A percentile compares a stretch with the other conserved stretches of the same genome.
These are phyloP conservation scores for Philopotamus ludificatus DNA, from an alignment of 1,140 invertebrate genomes.

Conservation along the genomic window DNA sequence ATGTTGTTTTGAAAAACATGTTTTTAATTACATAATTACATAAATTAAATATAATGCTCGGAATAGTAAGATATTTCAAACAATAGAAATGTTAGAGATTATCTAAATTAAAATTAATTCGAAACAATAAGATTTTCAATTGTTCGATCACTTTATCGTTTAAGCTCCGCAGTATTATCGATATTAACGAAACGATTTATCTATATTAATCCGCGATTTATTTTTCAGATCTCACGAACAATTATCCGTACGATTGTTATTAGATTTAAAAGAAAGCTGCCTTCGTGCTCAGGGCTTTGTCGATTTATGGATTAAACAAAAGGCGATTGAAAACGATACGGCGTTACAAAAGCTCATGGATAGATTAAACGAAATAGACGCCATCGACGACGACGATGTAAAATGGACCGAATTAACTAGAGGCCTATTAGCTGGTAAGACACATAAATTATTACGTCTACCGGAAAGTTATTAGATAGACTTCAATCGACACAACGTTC, in stretches of 20 bases:
- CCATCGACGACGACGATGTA: constrained; percentile 52
- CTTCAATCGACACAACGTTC: too few relatives aligned
- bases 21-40: too few relatives aligned
- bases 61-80: too few relatives aligned
- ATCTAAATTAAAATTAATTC: too few relatives aligned
- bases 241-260: constrained; percentile 81
- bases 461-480: not conserved
- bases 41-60: too few relatives aligned
- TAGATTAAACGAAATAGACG: constrained; percentile 60
- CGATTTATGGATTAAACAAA: constrained; percentile 84
- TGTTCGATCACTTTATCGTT: too few relatives aligned
- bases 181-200: too few relatives aligned
- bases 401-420: constrained; percentile 62
- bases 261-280: constrained; percentile 91
- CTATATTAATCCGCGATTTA: too few relatives aligned
- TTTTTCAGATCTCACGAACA: constrained; percentile 78
- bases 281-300: constrained; percentile 88
- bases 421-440: constrained; percentile 64
- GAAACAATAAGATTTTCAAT: too few relatives aligned
- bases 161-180: too few relatives aligned
- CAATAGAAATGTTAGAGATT: too few relatives aligned
- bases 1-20: too few relatives aligned
- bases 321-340: constrained; percentile 60
- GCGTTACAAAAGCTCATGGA: constrained; percentile 56
- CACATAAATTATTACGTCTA: constrained; percentile 45